Conservation (phyloP, 2,888 invertebrate species). For the Tenthredo scrophulariae region DNA sequence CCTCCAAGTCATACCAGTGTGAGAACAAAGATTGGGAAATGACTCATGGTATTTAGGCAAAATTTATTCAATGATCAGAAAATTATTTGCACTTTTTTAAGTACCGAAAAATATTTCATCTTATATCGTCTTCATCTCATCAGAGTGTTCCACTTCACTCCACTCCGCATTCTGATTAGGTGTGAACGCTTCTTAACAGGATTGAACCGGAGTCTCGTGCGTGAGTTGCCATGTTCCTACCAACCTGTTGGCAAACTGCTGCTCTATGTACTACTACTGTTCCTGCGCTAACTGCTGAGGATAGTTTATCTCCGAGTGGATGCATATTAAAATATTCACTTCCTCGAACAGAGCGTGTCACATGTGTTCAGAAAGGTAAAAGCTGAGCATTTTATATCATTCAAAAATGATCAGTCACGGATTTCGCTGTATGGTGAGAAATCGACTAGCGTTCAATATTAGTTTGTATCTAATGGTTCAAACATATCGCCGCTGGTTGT, state of each 20-base stretch:
- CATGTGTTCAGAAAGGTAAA: neutral
- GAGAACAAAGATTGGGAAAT: neutral
- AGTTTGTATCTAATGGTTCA: neutral
- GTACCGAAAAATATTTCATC: neutral
- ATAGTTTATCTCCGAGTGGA: slow-evolving; percentile 34
- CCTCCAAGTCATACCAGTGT: neutral
- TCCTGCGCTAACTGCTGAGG: slow-evolving; percentile 22
- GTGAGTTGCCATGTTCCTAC: slow-evolving; percentile 20
- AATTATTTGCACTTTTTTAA: neutral
- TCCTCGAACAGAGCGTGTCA: neutral
- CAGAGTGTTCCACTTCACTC: neutral
- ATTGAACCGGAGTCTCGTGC: slow-evolving; percentile 19
- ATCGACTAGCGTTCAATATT: neutral
- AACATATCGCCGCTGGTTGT: neutral
- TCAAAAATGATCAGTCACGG: neutral
- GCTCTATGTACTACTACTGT: slow-evolving; percentile 44
- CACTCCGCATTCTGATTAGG: neutral
- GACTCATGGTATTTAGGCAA: neutral
- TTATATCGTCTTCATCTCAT: neutral
- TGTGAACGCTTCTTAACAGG: slow-evolving; percentile 34
- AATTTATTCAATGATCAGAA: slow-evolving; percentile 1
- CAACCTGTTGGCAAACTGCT: slow-evolving; percentile 50
- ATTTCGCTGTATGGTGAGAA: neutral
- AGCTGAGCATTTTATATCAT: neutral
- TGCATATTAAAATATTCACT: neutral